These are phyloP conservation scores for Hetaerina titia DNA, from an alignment of 2,888 invertebrate genomes.

Conservation along the genomic window DNA sequence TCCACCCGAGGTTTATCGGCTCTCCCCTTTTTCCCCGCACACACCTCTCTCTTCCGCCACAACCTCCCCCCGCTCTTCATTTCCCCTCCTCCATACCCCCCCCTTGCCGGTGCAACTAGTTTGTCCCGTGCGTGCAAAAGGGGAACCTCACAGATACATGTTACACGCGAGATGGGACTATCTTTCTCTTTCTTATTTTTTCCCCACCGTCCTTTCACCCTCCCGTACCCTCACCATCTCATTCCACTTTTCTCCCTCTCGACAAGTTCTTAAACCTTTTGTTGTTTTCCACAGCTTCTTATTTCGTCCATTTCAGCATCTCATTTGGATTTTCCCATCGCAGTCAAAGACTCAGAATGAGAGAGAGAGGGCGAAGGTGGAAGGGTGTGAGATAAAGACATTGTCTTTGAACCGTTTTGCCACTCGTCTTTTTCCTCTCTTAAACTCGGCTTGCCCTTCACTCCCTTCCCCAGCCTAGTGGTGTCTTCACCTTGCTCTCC, in stretches of 20 bases:
- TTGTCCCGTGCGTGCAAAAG: conserved; percentile 45
- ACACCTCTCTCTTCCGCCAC: background rate
- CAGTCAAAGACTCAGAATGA: background rate
- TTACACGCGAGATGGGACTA: conserved; percentile 27
- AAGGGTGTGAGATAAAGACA: conserved; percentile 40
- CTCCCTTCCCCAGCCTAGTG: background rate
- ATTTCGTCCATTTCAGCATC: background rate
- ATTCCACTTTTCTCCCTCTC: background rate
- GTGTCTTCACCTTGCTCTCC: background rate
- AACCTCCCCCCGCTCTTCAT: no score
- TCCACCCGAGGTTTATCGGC: conserved; percentile 60
- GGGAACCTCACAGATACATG: conserved; percentile 35
- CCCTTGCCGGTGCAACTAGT: conserved; percentile 45
- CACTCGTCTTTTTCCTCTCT: background rate
- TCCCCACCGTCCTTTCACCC: background rate
- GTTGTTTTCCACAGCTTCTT: background rate
- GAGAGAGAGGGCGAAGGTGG: background rate
- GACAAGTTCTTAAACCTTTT: conserved; percentile 15
- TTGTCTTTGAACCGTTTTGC: background rate
- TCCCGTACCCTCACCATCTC: background rate
- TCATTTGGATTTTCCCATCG: background rate
- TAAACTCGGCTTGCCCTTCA: background rate
- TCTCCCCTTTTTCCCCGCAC: background rate
- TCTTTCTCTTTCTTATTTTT: conserved; percentile 20
- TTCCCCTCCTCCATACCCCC: background rate